Percentiles rank a stretch among this genome's conserved stretches.
Conservation (phyloP, 2,888 invertebrate species). For the Willowsia nigromaculata region DNA sequence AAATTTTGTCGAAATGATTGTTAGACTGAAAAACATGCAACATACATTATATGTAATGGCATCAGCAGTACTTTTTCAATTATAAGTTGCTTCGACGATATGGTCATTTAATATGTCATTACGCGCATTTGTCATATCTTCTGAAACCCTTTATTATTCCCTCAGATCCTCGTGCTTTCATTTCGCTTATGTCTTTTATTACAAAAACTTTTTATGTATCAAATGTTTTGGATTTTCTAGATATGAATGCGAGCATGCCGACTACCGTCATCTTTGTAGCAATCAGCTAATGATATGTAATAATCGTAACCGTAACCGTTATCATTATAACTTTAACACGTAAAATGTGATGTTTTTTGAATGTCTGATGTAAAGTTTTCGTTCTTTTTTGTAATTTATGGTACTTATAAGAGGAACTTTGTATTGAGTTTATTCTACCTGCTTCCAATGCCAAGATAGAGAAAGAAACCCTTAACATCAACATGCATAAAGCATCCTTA, state of each 20-base stretch:
- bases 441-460: no score
- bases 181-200: background rate
- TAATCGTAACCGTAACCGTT: background rate
- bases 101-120: background rate
- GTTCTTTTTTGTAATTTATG: no score
- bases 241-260: background rate
- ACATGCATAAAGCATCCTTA: no score
- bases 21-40: background rate
- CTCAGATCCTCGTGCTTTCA: background rate
- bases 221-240: background rate
- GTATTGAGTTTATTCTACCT: no score
- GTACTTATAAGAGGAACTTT: no score
- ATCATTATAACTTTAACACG: background rate
- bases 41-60: background rate
- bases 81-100: background rate
- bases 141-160: background rate
- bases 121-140: background rate
- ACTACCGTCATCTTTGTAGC: background rate
- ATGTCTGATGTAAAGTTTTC: no score
- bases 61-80: background rate
- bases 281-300: conserved; percentile 16
- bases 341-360: no score
- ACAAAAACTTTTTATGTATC: background rate
- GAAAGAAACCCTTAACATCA: no score
- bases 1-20: background rate